Conservation (phyloP, 2,113 vertebrate genomes). For the Apodemus sylvaticus region DNA sequence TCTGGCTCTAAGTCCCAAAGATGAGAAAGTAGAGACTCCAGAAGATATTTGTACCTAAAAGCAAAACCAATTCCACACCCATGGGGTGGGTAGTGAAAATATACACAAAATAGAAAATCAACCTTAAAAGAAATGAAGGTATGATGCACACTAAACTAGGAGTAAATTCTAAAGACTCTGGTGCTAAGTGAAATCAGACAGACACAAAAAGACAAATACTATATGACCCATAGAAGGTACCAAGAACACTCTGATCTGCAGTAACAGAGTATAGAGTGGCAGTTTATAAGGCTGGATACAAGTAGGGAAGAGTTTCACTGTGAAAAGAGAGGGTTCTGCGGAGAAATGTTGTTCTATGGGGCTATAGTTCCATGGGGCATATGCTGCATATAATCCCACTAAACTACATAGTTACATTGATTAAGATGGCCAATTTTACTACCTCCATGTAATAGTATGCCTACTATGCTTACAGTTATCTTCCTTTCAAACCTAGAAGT, state of each 20-base stretch:
- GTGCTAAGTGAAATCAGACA: background rate
- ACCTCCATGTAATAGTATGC: background rate
- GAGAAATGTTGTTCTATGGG: background rate
- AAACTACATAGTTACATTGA: background rate
- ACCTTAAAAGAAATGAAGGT: background rate
- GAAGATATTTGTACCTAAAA: background rate
- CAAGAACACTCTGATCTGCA: background rate
- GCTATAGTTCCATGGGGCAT: background rate
- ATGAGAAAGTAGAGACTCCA: background rate
- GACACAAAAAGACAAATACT: background rate
- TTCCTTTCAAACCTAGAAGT: background rate
- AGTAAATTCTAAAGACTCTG: background rate
- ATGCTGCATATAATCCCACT: background rate
- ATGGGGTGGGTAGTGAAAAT: background rate
- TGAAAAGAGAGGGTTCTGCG: background rate
- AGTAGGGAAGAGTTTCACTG: background rate
- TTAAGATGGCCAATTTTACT: slow-evolving; percentile 9
- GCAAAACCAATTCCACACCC: background rate
- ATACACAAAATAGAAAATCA: background rate
- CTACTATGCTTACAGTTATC: background rate
- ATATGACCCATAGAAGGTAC: background rate
- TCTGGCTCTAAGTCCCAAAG: background rate
- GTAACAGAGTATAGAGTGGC: background rate
- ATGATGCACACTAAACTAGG: background rate
- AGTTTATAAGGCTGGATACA: background rate